A percentile compares a stretch with the other conserved stretches of the same genome.
Conservation (phyloP, 2,113 vertebrate genomes). For the Alouatta palliata region DNA sequence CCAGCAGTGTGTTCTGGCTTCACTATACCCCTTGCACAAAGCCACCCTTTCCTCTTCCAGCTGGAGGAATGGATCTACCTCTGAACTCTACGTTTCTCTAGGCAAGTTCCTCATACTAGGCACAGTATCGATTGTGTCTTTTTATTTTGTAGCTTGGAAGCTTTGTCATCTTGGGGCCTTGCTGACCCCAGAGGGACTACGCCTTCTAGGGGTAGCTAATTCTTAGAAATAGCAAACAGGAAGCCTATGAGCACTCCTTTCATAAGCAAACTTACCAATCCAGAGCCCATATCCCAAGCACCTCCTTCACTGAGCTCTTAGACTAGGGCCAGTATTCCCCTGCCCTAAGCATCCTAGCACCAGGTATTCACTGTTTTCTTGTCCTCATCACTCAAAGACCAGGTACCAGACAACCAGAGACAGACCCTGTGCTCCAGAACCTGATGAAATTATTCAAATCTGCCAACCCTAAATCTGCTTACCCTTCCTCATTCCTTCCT, state of each 20-base stretch:
- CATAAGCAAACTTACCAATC: background rate
- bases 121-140: fast-evolving
- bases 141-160: background rate
- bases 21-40: background rate
- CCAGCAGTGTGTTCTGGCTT: no score
- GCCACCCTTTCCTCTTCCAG: background rate
- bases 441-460: background rate
- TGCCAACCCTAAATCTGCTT: no score
- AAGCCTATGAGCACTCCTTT: background rate
- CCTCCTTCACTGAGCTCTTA: background rate
- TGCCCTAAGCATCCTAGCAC: background rate
- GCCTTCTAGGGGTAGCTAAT: background rate
- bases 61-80: fast-evolving
- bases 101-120: no score
- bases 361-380: background rate
- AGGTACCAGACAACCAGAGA: background rate
- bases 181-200: background rate
- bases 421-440: no score
- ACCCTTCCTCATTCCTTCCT: background rate
- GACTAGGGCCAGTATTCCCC: background rate
- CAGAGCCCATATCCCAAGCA: fast-evolving
- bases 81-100: background rate
- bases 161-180: background rate
- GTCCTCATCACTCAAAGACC: background rate
- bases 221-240: background rate